Percentiles rank a stretch among this genome's conserved stretches.
These are phyloP conservation scores for Malacosoma neustria DNA, from an alignment of 2,888 invertebrate species.

Conservation along the genomic window DNA sequence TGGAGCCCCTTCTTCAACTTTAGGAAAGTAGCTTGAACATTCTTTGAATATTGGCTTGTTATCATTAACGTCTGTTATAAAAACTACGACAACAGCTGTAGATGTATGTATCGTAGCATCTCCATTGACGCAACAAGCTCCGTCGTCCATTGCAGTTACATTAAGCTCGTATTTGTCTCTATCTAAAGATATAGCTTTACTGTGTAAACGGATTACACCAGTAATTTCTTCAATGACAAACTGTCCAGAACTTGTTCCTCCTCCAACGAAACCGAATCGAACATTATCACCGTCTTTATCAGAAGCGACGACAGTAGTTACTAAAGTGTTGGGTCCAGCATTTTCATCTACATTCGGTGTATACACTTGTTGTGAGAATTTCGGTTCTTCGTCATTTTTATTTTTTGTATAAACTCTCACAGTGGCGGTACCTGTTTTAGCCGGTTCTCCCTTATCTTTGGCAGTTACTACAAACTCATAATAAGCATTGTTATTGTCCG, in stretches of 20 bases:
- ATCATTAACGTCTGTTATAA: constrained; percentile 97
- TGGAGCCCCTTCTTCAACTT: constrained; percentile 95
- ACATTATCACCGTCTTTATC: constrained; percentile 99
- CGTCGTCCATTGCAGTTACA: constrained; percentile 98
- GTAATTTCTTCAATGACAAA: constrained; percentile 97
- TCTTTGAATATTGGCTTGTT: constrained; percentile 97
- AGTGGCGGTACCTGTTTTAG: constrained; percentile 93
- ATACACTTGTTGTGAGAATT: constrained; percentile 96
- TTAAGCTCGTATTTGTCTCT: constrained; percentile 96
- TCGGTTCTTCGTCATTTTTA: constrained; percentile 98
- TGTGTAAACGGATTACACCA: constrained; percentile 92
- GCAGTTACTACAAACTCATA: constrained; percentile 96
- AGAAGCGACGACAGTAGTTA: constrained; percentile 96
- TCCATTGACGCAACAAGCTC: constrained; percentile 95
- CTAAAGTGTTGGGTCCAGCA: constrained; percentile 94
- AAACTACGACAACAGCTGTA: constrained; percentile 95
- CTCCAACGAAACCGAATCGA: constrained; percentile 92
- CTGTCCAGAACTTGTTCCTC: constrained; percentile 91
- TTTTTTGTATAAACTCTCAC: constrained; percentile 98
- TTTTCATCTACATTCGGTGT: constrained; percentile 97
- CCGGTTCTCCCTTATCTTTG: constrained; percentile 94
- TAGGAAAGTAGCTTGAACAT: constrained; percentile 93
- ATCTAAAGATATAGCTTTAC: constrained; percentile 89
- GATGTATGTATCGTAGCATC: constrained; percentile 92
- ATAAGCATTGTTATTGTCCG: constrained; percentile 97